Base-by-base conservation (phyloP, 2,797 vertebrate species). In the Ptychadena robeensis region DNA sequence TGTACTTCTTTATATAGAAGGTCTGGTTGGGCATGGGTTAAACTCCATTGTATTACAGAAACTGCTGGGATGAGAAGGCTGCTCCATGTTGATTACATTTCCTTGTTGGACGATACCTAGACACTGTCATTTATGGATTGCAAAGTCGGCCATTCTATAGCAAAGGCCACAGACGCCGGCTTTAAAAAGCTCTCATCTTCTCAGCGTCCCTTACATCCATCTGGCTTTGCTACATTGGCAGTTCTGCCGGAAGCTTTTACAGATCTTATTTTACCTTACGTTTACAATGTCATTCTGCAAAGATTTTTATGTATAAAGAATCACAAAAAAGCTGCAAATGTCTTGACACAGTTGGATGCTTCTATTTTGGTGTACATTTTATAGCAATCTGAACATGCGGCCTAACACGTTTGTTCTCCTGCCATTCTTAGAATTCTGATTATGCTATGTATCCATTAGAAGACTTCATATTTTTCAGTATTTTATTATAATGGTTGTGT, bases 231-330 rank as follows among this genome's bases (percentile, higher is more conserved):
- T 82, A 40, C n/a, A 61, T 48, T 15, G 75, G 81, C 81, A 63
- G 44, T 76, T 63, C 66, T 82, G 73, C 37, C 66, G 73, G 81
- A 82, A 82, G 73, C 73, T 76, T 79, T 69, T 76, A 82, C 28
- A 44, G 48, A 82, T 76, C 69, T 31, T 61, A 44, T 63, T 40
- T 67, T 73, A n/a, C 34, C 32, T 66, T 34, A 35, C 25, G 38
- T 59, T n/a, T 68, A 65, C 64, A 61, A 38, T 57, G 64, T 68
- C 64, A 40, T 74, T 66, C 18, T 48, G 67, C 72, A 61, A 40
- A 48, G 44, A 75, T 68, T 40, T 30, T 57, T 37, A 1, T 25
- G 10, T 61, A 27, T 25, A 61, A 61, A 25, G 9, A 10, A 0
- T 9, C 25, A 61, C 59, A 27, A 61, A 61, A 2, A 61, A 61